These are phyloP conservation scores for Ephestia elutella DNA, from an alignment of 1,140 invertebrate species.

Conservation along the genomic window DNA sequence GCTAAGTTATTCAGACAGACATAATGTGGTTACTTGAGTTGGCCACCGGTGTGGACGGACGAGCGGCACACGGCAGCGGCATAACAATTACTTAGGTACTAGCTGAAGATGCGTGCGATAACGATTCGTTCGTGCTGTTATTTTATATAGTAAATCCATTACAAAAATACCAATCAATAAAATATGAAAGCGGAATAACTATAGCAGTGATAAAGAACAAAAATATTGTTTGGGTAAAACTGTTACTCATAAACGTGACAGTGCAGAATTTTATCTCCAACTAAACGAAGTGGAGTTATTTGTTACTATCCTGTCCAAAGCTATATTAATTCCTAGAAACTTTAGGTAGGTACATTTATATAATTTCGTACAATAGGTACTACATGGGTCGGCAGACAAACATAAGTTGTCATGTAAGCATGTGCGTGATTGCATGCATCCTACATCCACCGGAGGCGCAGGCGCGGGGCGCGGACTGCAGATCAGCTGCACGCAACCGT, in stretches of 20 bases:
- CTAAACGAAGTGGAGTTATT: no score
- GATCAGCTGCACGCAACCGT: conserved; percentile 48
- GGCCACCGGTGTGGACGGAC: conserved; percentile 48
- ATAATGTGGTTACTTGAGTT: conserved; percentile 43
- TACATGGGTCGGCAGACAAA: neutral
- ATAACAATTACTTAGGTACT: conserved; percentile 41
- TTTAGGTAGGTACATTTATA: neutral
- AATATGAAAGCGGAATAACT: no score
- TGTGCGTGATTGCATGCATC: conserved; percentile 33
- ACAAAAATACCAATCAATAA: neutral
- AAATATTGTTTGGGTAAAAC: no score
- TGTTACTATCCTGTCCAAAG: no score
- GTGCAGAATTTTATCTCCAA: no score
- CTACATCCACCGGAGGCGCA: conserved; percentile 11
- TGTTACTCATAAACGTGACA: no score
- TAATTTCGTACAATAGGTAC: neutral
- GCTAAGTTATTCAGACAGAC: conserved; percentile 8
- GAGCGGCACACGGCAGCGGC: conserved; percentile 39
- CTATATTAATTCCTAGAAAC: neutral
- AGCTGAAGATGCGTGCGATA: conserved; percentile 59
- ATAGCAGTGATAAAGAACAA: no score
- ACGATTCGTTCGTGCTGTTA: conserved; percentile 19
- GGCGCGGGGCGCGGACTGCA: conserved; percentile 31
- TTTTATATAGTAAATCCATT: neutral
- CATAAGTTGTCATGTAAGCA: neutral